These are phyloP conservation scores for Myotis vivesi DNA, from an alignment of 2,797 vertebrate species.

Conservation along the genomic window DNA sequence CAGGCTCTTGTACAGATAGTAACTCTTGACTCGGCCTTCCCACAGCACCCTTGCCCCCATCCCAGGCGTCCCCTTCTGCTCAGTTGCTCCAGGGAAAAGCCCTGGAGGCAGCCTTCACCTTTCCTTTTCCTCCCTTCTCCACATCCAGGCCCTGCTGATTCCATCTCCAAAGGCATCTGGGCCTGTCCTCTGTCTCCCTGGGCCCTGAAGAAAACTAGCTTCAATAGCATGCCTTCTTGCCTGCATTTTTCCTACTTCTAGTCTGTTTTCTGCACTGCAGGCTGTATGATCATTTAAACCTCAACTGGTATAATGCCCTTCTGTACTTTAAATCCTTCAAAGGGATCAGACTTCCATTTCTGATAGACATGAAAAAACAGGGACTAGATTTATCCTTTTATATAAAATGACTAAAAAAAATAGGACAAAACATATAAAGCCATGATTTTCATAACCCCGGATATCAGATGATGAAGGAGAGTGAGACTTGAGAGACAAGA, in stretches of 20 bases:
- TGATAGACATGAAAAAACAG: neutral
- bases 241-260: neutral
- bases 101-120: neutral
- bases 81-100: neutral
- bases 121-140: neutral
- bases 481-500: neutral
- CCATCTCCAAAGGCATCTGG: neutral
- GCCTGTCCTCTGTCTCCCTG: neutral
- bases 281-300: neutral
- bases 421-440: neutral
- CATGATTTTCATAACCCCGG: neutral
- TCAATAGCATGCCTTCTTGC: too few relatives aligned
- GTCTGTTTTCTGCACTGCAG: neutral
- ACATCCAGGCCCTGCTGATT: neutral
- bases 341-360: neutral
- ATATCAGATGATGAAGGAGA: neutral
- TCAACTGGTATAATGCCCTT: neutral
- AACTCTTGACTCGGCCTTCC: neutral
- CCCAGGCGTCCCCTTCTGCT: neutral
- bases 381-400: neutral
- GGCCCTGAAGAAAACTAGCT: neutral
- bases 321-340: neutral
- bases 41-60: accelerated
- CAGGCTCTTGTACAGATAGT: neutral
- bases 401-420: neutral